Evolutionary conservation across 2,113 vertebrate genomes (phyloP).

Genomic region (Apaloderma vittatum): DNA sequence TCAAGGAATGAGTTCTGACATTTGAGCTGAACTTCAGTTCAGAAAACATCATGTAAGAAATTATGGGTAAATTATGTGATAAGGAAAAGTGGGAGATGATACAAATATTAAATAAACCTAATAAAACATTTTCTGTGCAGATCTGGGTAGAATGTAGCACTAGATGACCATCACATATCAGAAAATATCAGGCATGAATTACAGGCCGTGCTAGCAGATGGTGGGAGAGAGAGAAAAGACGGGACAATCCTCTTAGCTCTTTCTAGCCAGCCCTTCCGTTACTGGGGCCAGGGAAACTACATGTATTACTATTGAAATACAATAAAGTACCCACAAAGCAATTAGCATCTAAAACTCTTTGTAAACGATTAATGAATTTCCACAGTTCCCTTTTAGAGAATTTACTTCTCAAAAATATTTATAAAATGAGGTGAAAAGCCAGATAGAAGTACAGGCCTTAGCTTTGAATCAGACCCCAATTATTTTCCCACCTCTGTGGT

Average conservation of each 20-base stretch:
- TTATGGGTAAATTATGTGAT: background rate
- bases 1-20: background rate
- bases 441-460: background rate
- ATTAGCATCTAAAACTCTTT: background rate
- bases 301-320: background rate
- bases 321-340: background rate
- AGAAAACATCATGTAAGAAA: background rate
- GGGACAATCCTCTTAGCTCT: background rate
- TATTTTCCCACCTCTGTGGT: background rate
- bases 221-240: background rate
- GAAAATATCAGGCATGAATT: background rate
- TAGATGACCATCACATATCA: background rate
- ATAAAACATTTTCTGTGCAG: background rate
- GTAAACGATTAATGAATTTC: background rate
- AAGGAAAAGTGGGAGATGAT: background rate
- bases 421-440: background rate
- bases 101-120: background rate
- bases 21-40: conserved; percentile 4
- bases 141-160: background rate
- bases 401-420: background rate
- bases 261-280: background rate
- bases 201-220: background rate
- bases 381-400: background rate
- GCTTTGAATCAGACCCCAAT: background rate
- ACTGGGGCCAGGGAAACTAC: background rate